Percentiles rank a stretch among this genome's conserved stretches.
phyloP scores from a whole-genome alignment of 2,888 invertebrate species.

The Sesamia inferens region DNA sequence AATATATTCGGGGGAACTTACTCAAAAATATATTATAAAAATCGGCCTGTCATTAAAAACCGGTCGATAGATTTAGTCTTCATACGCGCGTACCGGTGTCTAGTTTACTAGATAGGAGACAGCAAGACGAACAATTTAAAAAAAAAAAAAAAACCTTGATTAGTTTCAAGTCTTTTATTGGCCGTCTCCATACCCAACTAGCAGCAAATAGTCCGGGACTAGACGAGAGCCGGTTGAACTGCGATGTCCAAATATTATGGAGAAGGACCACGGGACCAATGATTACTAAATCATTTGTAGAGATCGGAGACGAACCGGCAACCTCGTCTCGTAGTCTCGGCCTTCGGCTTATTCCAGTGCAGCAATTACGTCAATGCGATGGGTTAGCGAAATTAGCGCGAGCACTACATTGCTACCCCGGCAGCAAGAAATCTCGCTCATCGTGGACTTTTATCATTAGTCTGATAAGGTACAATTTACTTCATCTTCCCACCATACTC shows the following conservation, averaged over 20 bases:
- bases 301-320: constrained; percentile 20
- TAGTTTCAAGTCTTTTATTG: constrained; percentile 2
- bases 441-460: constrained; percentile 2
- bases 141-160: background rate
- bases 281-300: constrained; percentile 21
- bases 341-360: constrained; percentile 31
- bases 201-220: constrained; percentile 29
- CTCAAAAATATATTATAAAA: background rate
- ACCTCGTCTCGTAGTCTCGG: constrained; percentile 20
- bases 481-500: background rate
- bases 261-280: background rate
- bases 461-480: constrained; percentile 29
- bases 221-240: constrained; percentile 8
- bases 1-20: background rate
- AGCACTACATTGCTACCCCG: constrained; percentile 16
- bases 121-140: constrained; percentile 28
- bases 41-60: constrained; percentile 11
- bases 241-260: constrained; percentile 14
- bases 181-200: constrained; percentile 19
- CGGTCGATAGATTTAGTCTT: constrained; percentile 50
- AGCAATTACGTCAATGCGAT: constrained; percentile 11
- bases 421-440: constrained; percentile 31
- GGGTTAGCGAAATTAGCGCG: background rate
- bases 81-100: constrained; percentile 39
- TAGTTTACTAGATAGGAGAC: constrained; percentile 35